phyloP scores from a whole-genome alignment of 2,113 vertebrate genomes.

The Callocephalon fimbriatum region DNA sequence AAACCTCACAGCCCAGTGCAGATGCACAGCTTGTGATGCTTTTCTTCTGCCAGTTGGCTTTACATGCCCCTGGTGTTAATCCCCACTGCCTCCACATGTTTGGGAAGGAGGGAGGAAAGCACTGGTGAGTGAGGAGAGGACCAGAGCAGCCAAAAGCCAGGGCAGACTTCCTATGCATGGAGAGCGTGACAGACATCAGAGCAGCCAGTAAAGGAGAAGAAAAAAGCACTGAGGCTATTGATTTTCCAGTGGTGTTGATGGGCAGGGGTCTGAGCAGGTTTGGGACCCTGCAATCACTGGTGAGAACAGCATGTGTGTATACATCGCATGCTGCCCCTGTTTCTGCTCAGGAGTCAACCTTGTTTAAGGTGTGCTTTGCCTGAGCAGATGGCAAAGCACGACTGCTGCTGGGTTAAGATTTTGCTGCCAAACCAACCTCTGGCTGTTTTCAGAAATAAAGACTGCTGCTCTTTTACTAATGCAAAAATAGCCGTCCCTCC shows the following conservation, averaged over 20 bases:
- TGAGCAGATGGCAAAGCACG: slow-evolving; percentile 6
- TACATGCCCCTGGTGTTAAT: neutral
- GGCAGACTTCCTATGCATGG: neutral
- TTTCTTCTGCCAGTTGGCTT: neutral
- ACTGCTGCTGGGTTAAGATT: neutral
- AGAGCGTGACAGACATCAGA: neutral
- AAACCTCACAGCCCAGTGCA: neutral
- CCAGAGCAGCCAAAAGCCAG: fast-evolving
- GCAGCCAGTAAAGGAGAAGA: neutral
- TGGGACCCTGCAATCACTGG: neutral
- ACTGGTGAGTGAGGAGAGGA: neutral
- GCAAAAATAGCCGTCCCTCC: neutral
- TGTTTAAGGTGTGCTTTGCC: neutral
- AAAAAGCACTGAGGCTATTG: neutral
- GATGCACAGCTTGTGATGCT: neutral
- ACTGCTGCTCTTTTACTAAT: slow-evolving; percentile 7
- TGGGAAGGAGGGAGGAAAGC: neutral
- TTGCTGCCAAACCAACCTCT: slow-evolving; percentile 5
- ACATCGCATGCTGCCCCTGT: fast-evolving
- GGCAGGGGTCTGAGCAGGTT: neutral
- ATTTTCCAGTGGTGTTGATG: neutral
- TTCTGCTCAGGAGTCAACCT: neutral
- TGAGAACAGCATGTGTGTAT: fast-evolving
- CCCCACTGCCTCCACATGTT: neutral
- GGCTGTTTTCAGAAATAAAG: slow-evolving; percentile 43